These are phyloP conservation scores for Scaptomyza hsui DNA, from an alignment of 1,140 invertebrate species.

Conservation along the genomic window DNA sequence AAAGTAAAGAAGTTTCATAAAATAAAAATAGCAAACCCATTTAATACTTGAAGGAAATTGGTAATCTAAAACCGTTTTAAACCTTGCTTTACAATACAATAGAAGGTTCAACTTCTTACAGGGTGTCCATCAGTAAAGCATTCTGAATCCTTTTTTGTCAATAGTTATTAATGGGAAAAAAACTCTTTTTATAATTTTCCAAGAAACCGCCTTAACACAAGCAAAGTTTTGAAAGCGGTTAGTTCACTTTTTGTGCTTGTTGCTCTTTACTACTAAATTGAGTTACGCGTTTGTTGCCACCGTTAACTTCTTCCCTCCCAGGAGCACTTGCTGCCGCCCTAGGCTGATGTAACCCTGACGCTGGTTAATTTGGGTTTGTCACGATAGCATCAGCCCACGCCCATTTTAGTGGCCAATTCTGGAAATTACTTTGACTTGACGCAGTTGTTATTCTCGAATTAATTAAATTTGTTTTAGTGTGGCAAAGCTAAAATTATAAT, in stretches of 20 bases:
- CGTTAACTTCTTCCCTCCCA: not conserved
- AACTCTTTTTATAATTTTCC: not conserved
- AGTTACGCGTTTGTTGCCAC: conserved; percentile 35
- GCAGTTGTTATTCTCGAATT: conserved; percentile 55
- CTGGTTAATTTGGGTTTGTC: conserved; percentile 77
- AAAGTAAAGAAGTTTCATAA: too few species aligned
- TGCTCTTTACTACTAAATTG: conserved; percentile 39
- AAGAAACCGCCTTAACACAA: not conserved
- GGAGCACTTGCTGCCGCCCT: conserved; percentile 1
- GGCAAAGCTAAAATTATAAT: conserved; percentile 51
- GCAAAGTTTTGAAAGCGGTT: not conserved
- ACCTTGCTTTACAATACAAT: too few species aligned
- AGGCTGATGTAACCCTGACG: conserved; percentile 67
- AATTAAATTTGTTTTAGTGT: conserved; percentile 67
- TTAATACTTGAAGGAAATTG: too few species aligned
- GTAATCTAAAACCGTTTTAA: too few species aligned
- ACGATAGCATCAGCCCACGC: conserved; percentile 66
- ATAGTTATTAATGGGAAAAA: not conserved
- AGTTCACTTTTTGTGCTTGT: conserved; percentile 24
- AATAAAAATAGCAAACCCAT: too few species aligned
- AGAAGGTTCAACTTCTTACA: too few species aligned
- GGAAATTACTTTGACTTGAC: conserved; percentile 40
- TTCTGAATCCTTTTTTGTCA: not conserved
- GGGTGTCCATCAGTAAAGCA: not conserved
- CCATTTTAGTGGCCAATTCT: conserved; percentile 33